phyloP scores from a whole-genome alignment of 2,113 vertebrate species.

The Colaptes auratus region DNA sequence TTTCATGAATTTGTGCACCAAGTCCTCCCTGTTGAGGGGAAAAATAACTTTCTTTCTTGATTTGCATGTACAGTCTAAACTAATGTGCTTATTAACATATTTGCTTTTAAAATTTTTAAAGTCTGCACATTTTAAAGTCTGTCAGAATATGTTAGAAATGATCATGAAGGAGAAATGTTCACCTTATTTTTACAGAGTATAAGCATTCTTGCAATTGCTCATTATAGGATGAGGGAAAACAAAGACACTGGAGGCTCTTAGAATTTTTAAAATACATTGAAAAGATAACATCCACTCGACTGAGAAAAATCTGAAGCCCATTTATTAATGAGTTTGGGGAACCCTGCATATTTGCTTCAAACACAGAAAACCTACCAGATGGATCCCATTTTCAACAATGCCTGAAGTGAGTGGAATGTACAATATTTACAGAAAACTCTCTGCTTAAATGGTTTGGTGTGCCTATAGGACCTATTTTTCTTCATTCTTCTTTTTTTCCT shows the following conservation, averaged over 20 bases:
- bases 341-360: not conserved
- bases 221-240: not conserved
- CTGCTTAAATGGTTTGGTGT: not conserved
- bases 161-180: not conserved
- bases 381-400: not conserved
- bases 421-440: not conserved
- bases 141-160: not conserved
- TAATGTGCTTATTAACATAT: not conserved
- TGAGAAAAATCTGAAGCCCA: not conserved
- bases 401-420: not conserved
- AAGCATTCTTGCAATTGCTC: not conserved
- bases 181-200: not conserved
- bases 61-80: not conserved
- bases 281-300: not conserved
- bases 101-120: constrained; percentile 12
- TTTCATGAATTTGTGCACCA: not conserved
- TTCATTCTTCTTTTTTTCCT: not conserved
- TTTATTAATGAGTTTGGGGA: not conserved
- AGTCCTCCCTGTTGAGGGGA: not conserved
- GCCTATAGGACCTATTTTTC: not conserved
- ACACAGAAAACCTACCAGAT: not conserved
- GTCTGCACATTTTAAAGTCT: not conserved
- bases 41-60: not conserved
- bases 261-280: not conserved
- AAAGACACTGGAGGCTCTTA: not conserved